Conservation (phyloP, 2,113 vertebrate species). For the Rhinopomastus cyanomelas region DNA sequence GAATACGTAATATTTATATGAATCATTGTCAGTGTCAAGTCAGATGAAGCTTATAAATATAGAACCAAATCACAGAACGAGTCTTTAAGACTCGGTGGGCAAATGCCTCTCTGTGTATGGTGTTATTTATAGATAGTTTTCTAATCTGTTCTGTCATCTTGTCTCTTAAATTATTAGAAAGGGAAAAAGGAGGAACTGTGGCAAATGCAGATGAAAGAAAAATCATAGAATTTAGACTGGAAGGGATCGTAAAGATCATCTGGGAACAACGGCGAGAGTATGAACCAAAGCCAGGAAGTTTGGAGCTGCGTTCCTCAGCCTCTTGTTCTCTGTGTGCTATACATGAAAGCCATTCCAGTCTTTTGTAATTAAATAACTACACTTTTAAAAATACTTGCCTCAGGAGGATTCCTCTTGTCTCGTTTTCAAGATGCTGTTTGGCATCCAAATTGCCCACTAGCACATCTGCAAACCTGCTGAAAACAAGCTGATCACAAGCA, state of each 20-base stretch:
- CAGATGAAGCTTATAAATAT: slow-evolving; percentile 56
- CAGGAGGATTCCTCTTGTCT: neutral
- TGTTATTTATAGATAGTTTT: slow-evolving; percentile 63
- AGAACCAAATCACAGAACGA: slow-evolving; percentile 39
- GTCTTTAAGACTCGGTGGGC: slow-evolving; percentile 41
- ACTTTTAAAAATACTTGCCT: neutral
- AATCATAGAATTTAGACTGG: neutral
- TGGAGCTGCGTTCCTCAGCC: neutral
- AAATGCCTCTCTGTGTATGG: slow-evolving; percentile 33
- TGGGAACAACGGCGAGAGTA: neutral
- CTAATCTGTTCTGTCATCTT: slow-evolving; percentile 59
- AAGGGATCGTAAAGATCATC: too few species aligned
- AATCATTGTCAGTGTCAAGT: slow-evolving; percentile 65
- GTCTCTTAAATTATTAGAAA: slow-evolving; percentile 63
- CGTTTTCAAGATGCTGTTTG: neutral
- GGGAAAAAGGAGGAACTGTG: neutral
- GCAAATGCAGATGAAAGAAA: neutral
- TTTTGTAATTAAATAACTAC: neutral
- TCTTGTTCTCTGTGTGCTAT: neutral
- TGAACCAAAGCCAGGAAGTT: neutral
- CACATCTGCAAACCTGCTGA: neutral
- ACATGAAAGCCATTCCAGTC: neutral
- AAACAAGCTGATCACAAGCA: neutral
- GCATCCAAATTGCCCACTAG: neutral
- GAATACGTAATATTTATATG: slow-evolving; percentile 64